Evolutionary conservation across 1,140 invertebrate genomes (phyloP).

Genomic region (Bombus pyrosoma): DNA sequence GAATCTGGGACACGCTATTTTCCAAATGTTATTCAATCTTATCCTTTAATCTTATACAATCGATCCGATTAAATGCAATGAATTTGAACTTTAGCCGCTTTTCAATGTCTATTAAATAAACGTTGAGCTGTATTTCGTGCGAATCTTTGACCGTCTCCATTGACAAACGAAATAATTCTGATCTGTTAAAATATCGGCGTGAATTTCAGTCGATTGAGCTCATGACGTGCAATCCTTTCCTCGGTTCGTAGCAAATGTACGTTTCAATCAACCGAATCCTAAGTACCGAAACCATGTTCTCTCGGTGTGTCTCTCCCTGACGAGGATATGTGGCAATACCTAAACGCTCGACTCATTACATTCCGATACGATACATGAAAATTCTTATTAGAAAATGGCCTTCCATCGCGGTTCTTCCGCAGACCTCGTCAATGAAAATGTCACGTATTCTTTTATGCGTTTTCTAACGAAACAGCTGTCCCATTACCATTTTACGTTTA

Average conservation of each 20-base stretch:
- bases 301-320: too few relatives aligned
- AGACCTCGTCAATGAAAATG: neutral
- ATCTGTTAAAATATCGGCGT: neutral
- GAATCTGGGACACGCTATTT: too few relatives aligned
- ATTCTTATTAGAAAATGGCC: neutral
- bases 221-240: neutral
- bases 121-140: too few relatives aligned
- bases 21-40: neutral
- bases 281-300: too few relatives aligned
- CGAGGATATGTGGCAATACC: neutral
- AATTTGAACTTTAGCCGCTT: too few relatives aligned
- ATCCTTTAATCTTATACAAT: too few relatives aligned
- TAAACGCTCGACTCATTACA: neutral
- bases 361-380: neutral
- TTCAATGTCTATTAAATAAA: too few relatives aligned
- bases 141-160: neutral
- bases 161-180: neutral
- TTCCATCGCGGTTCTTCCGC: neutral
- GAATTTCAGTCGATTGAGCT: neutral
- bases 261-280: too few relatives aligned
- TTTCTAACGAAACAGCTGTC: too few relatives aligned
- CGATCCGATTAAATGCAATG: too few relatives aligned
- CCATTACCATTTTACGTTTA: neutral
- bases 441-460: neutral
- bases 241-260: neutral